Base-by-base conservation (phyloP, 2,113 vertebrate genomes). In the Phyllostomus discolor region DNA sequence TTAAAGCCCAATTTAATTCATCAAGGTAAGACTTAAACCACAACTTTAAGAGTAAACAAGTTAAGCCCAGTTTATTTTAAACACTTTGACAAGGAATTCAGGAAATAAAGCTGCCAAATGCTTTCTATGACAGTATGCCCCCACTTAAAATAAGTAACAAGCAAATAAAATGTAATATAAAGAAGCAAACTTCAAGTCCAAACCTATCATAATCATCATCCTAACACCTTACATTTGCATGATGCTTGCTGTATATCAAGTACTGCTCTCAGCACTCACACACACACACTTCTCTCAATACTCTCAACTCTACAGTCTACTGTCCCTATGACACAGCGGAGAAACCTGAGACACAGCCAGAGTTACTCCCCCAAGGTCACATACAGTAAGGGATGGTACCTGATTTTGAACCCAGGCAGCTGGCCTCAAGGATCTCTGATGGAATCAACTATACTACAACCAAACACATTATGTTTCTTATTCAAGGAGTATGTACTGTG, bases 101-200 rank as follows among this genome's bases (percentile, higher is more conserved):
- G 48, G 35, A 94, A 95, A 86, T 1, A 92, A 70, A 95, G 33
- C 48, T 83, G 16, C 52, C 46, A 90, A 64, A 33, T 43, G 16
- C 33, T 94, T 83, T n/a, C 50, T 73, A 11, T 66, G 50, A 62
- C 52, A 62, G 20, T 94, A 91, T 35, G 31, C 19, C 7, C 62
- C 76, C 19, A 76, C 33, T 91, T 89, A 73, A 91, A 78, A 69
- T 64, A 59, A 91, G 4, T 12, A 94, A 90, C 81, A 76, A 87
- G 54, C 66, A 91, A 75, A 48, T 38, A 86, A 70, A 91, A 95
- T 43, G 12, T 52, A 93, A 92, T 10, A 78, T 72, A 90, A 94
- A 94, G 70, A 90, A 91, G 41, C 14, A 64, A 95, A 76, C 38
- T 64, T 92, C 50, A 92, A 87, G 67, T 66, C 28, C 76, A 84